A percentile compares a stretch with the other conserved stretches of the same genome.
phyloP scores from a whole-genome alignment of 1,140 invertebrate genomes.

The Eurosta solidaginis region DNA sequence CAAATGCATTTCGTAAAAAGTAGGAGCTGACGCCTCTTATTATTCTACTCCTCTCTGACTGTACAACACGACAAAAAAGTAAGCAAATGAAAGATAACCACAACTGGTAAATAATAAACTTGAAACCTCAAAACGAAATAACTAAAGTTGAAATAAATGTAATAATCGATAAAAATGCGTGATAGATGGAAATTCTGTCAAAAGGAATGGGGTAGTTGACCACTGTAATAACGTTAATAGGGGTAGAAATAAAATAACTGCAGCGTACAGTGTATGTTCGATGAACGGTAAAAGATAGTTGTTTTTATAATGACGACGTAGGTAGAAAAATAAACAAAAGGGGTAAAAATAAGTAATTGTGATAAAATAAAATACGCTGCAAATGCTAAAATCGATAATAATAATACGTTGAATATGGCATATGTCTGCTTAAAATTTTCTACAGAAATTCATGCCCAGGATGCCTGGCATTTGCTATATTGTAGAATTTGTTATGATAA shows the following conservation, averaged over 20 bases:
- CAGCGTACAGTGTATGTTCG: too few relatives aligned
- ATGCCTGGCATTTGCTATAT: too few relatives aligned
- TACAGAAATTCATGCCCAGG: too few relatives aligned
- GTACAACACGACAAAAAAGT: too few relatives aligned
- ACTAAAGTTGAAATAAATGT: not conserved
- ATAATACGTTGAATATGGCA: not conserved
- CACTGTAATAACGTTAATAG: not conserved
- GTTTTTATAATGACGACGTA: not conserved
- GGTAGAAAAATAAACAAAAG: not conserved
- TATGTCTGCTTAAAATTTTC: not conserved
- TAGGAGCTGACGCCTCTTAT: too few relatives aligned
- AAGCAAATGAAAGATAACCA: too few relatives aligned
- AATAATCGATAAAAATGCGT: not conserved
- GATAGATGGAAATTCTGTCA: not conserved
- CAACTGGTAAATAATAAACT: not conserved
- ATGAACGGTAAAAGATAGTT: not conserved
- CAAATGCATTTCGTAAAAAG: too few relatives aligned
- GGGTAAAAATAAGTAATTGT: not conserved
- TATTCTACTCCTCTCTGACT: too few relatives aligned
- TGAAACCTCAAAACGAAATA: not conserved
- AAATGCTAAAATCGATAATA: not conserved
- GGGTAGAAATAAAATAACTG: not conserved
- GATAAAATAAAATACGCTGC: not conserved
- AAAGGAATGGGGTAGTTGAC: slow-evolving; percentile 5
- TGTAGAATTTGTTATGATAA: too few relatives aligned